Base-by-base conservation (phyloP, 2,113 vertebrate species). In the Tautogolabrus adspersus region DNA sequence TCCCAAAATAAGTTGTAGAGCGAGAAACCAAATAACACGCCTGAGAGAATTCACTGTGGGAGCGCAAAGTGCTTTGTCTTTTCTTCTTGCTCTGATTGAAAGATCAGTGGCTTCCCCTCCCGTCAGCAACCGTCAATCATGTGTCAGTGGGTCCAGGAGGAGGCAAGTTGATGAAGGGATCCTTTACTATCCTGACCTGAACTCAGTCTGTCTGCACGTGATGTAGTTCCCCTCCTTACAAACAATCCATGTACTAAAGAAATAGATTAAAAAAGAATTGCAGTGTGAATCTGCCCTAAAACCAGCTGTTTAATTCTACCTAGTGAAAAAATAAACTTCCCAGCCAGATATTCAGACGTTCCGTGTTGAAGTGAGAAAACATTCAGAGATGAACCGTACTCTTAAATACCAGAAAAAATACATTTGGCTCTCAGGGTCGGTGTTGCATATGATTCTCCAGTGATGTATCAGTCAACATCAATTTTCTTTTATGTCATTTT, bases 51-150 rank as follows among this genome's bases (percentile, higher is more conserved):
- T 67, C 13, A 56, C 10, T 34, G 22, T 69, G 51, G 72, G 3
- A 72, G 54, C 77, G 65, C 10, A 68, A 59, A 84, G 63, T 52
- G 47, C 16, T 75, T 22, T 57, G 21, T 73, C 23, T 71, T 64
- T 71, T 61, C 34, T 22, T 42, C 26, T 55, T 9, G 8, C 49
- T 62, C 37, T 72, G 73, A 83, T 42, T 37, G 58, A 61, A 69
- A 61, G 40, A 77, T 55, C 54, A 57, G 30, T 68, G 26, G 7
- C 18, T 66, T 23, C 22, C 22, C 64, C 44, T 40, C 38, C 30
- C 18, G 52, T 83, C 63, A 73, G 71, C 56, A 52, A 61, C 76
- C 82, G 82, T 82, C 90, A 91, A 70, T 88, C 85, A 87, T 72
- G 54, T 74, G 75, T 82, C 72, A 75, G 23, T 12, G 22, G 15